phyloP scores from a whole-genome alignment of 2,113 vertebrate genomes.

The Equus quagga region DNA sequence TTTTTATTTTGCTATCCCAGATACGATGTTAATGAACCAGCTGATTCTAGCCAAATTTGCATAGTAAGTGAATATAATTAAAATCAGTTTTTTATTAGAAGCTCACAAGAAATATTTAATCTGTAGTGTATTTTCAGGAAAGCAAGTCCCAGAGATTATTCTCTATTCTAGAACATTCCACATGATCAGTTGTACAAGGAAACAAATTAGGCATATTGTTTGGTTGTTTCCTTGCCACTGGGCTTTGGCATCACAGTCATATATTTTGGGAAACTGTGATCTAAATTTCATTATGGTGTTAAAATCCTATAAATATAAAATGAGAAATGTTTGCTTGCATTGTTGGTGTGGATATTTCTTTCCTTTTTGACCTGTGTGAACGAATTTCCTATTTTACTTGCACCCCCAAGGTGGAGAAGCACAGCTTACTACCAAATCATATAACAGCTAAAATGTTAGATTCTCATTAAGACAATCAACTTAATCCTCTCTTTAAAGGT shows the following conservation, averaged over 20 bases:
- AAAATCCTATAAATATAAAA: neutral
- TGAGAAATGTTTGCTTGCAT: neutral
- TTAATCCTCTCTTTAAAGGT: neutral
- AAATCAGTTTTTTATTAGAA: conserved; percentile 80
- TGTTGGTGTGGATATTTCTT: neutral
- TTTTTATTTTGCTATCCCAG: conserved; percentile 80
- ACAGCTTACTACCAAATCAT: neutral
- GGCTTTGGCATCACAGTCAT: neutral
- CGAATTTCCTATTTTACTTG: neutral
- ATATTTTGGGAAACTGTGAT: neutral
- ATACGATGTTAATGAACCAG: conserved; percentile 81
- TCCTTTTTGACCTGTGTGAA: neutral
- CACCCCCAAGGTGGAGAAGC: neutral
- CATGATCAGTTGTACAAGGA: neutral
- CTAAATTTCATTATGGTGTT: neutral
- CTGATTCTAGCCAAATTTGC: conserved; percentile 78
- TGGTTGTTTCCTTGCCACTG: conserved; percentile 9
- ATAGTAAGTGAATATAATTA: conserved; percentile 82
- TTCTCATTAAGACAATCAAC: neutral
- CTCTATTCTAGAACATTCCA: conserved; percentile 54
- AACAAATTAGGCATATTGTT: neutral
- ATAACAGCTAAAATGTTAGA: neutral
- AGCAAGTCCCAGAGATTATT: conserved; percentile 49
- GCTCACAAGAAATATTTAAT: conserved; percentile 78
- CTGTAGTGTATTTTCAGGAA: conserved; percentile 60